Evolutionary conservation across 2,797 vertebrate species (phyloP).

Genomic region (Rallus crepitans): DNA sequence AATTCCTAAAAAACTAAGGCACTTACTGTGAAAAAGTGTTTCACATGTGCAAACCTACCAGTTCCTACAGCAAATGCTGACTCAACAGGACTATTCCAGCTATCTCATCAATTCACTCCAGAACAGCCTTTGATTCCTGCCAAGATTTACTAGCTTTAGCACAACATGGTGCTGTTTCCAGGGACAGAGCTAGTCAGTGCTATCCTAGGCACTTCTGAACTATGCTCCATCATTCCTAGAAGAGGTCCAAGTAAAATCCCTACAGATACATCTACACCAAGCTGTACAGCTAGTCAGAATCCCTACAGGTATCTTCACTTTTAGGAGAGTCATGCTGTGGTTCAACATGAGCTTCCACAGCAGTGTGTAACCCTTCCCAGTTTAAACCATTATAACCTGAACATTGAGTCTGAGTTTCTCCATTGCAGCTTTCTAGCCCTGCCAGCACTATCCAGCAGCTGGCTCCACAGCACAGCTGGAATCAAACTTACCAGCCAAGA

Average conservation of each 20-base stretch:
- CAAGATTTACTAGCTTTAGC: background rate
- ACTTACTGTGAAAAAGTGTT: background rate
- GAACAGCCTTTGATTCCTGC: background rate
- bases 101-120: background rate
- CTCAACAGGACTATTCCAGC: background rate
- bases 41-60: background rate
- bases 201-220: background rate
- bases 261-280: background rate
- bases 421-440: background rate
- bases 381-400: background rate
- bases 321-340: background rate
- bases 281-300: background rate
- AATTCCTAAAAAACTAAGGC: accelerated
- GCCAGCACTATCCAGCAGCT: background rate
- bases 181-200: background rate
- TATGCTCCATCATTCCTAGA: background rate
- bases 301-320: background rate
- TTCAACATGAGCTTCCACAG: background rate
- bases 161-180: background rate
- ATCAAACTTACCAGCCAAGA: background rate
- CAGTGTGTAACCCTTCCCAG: background rate
- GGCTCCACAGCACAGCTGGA: background rate
- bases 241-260: background rate
- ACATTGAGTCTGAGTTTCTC: background rate
- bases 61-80: background rate